Evolutionary conservation across 2,888 invertebrate genomes (phyloP).

Genomic region (Villa cingulata): DNA sequence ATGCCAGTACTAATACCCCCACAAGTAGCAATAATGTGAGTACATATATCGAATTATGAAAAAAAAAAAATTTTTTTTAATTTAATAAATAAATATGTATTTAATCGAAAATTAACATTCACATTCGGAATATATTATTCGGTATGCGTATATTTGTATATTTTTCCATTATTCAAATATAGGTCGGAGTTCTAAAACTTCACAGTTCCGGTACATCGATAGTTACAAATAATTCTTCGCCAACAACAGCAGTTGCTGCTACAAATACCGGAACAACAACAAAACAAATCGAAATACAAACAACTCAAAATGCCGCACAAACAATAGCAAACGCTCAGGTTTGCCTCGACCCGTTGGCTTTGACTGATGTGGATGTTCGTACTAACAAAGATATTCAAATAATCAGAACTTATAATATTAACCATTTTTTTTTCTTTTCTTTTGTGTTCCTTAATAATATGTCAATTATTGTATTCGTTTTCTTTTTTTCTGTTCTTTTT

Average conservation of each 20-base stretch:
- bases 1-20: conserved; percentile 19
- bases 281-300: conserved; percentile 33
- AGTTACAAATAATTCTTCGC: conserved; percentile 19
- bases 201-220: conserved; percentile 31
- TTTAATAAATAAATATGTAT: too few species aligned
- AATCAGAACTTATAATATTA: too few species aligned
- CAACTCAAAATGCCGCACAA: conserved; percentile 26
- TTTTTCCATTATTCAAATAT: conserved; percentile 8
- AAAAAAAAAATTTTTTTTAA: neutral
- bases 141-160: neutral
- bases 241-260: conserved; percentile 25
- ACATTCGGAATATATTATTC: too few species aligned
- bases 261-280: conserved; percentile 31
- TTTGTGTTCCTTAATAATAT: too few species aligned
- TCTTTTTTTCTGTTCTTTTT: too few species aligned
- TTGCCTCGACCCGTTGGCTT: conserved; percentile 66
- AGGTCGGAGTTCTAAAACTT: conserved; percentile 36
- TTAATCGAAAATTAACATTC: too few species aligned
- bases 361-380: conserved; percentile 60
- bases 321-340: conserved; percentile 48
- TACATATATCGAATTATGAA: neutral
- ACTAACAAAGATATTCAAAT: conserved; percentile 27
- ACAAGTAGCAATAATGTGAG: conserved; percentile 17
- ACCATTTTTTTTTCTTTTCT: too few species aligned
- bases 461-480: too few species aligned